phyloP scores from a whole-genome alignment of 2,113 vertebrate genomes.

The Naja naja region DNA sequence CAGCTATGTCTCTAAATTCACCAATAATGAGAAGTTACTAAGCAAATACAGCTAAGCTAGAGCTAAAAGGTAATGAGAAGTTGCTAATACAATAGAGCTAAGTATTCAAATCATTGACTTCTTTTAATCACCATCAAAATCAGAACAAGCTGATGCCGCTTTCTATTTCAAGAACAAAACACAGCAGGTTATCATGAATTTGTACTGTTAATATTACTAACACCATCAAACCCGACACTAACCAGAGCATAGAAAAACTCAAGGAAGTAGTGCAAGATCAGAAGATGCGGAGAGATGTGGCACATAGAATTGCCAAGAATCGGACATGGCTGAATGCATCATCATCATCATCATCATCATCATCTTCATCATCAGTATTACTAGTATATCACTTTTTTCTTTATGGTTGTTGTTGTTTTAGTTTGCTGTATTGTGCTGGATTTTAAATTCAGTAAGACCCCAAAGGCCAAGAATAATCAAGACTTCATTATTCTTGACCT shows the following conservation, averaged over 20 bases:
- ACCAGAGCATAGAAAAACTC: not conserved
- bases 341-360: too few species aligned
- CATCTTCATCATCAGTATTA: not conserved
- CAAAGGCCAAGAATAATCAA: not conserved
- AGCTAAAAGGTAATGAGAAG: conserved; percentile 8
- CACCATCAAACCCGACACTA: not conserved
- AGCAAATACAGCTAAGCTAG: not conserved
- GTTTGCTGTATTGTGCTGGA: not conserved
- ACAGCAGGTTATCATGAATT: conserved; percentile 36
- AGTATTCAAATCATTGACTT: not conserved
- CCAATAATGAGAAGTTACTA: not conserved
- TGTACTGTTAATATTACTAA: conserved; percentile 25
- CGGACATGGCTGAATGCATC: not conserved
- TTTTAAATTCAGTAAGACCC: not conserved
- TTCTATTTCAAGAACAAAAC: not conserved
- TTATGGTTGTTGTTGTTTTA: too few species aligned
- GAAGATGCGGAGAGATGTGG: not conserved
- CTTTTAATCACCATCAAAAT: not conserved
- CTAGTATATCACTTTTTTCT: conserved; percentile 4
- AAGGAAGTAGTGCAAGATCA: not conserved
- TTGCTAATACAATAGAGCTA: not conserved
- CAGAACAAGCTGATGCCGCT: not conserved
- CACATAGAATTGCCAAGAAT: not conserved
- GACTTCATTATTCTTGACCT: not conserved
- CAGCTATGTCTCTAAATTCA: not conserved